Evolutionary conservation across 2,888 invertebrate species (phyloP).

Genomic region (Hydropsyche betteni): DNA sequence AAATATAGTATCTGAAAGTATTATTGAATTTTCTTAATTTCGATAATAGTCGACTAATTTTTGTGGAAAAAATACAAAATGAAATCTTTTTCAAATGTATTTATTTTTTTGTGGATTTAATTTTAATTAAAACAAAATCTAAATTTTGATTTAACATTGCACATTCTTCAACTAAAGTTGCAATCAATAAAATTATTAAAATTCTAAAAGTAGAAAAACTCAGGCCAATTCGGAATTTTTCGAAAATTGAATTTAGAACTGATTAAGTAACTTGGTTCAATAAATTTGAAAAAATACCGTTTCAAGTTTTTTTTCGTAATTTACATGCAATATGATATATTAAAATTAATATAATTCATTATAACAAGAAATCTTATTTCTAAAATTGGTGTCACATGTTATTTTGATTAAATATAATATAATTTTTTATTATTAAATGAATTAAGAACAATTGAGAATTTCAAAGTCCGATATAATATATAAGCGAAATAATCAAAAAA

Average conservation of each 20-base stretch:
- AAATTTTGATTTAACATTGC: neutral
- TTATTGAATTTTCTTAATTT: no score
- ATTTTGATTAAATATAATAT: slow-evolving; percentile 41
- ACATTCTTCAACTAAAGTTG: neutral
- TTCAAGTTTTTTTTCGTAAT: no score
- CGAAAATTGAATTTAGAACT: no score
- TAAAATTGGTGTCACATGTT: slow-evolving; percentile 50
- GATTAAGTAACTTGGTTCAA: no score
- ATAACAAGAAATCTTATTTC: slow-evolving; percentile 44
- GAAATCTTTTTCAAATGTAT: neutral
- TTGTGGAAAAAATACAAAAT: neutral
- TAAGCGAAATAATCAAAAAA: neutral
- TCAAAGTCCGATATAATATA: neutral
- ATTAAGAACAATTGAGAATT: slow-evolving; percentile 1
- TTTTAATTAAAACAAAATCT: neutral
- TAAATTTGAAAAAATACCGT: no score
- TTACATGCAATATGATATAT: no score
- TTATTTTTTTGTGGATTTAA: neutral
- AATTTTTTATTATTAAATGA: neutral
- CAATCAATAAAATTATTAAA: neutral
- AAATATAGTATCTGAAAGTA: slow-evolving; percentile 12
- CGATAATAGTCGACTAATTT: neutral
- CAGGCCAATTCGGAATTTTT: no score
- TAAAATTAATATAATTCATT: neutral
- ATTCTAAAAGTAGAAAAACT: no score